Percentiles rank a stretch among this genome's conserved stretches.
phyloP scores from a whole-genome alignment of 2,113 vertebrate genomes.

The Meleagris gallopavo region DNA sequence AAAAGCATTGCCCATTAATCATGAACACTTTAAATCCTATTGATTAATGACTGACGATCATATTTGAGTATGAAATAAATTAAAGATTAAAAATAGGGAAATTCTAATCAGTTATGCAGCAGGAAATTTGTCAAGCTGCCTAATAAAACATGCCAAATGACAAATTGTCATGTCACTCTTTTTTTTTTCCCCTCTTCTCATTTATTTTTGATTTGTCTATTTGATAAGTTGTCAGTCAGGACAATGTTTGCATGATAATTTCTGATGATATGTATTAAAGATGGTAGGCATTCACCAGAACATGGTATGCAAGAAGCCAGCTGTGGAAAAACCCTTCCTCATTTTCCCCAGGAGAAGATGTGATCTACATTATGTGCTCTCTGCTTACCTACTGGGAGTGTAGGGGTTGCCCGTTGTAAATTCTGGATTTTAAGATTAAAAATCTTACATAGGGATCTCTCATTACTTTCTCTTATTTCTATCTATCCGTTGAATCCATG shows the following conservation, averaged over 20 bases:
- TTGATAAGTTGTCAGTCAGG: neutral
- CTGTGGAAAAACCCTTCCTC: neutral
- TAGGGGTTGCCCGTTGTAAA: neutral
- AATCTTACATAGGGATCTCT: neutral
- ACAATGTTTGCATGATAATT: neutral
- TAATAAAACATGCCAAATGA: constrained; percentile 21
- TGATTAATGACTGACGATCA: constrained; percentile 43
- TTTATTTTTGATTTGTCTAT: constrained; percentile 14
- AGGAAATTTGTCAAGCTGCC: constrained; percentile 41
- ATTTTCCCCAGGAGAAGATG: neutral
- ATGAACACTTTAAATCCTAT: constrained; percentile 3
- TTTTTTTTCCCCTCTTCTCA: neutral
- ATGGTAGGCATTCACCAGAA: neutral
- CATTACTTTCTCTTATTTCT: neutral
- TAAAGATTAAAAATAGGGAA: constrained; percentile 44
- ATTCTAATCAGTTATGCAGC: constrained; percentile 21
- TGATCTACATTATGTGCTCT: fast-evolving
- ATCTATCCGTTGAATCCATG: neutral
- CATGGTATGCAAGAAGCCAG: neutral
- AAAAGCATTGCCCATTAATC: constrained; percentile 32
- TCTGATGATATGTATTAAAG: neutral
- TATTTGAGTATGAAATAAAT: constrained; percentile 48
- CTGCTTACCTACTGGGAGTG: neutral
- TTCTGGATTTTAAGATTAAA: neutral
- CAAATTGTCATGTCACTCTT: constrained; percentile 12